A percentile compares a stretch with the other conserved stretches of the same genome.
phyloP scores from a whole-genome alignment of 1,140 invertebrate genomes.

The Drosophila sturtevanti region DNA sequence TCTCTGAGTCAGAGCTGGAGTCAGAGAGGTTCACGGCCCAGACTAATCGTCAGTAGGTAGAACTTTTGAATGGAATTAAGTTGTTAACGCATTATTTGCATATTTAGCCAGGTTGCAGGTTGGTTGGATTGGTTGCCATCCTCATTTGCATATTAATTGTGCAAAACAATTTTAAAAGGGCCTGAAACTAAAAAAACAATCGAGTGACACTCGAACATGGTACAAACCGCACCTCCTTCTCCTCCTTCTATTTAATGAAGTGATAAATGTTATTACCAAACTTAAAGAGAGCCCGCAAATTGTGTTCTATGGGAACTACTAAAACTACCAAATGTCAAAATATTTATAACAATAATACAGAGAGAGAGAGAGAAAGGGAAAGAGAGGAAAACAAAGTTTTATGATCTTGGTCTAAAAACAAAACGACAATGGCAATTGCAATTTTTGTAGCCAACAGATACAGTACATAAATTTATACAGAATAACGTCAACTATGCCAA shows the following conservation, averaged over 20 bases:
- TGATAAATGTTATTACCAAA: conserved; percentile 67
- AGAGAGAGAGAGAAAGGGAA: not conserved
- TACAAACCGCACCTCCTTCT: not conserved
- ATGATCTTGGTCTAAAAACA: conserved; percentile 32
- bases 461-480: conserved; percentile 48
- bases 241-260: conserved; percentile 56
- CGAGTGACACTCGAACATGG: conserved; percentile 52
- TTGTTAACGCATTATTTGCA: conserved; percentile 82
- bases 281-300: conserved; percentile 40
- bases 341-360: conserved; percentile 21
- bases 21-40: conserved; percentile 64
- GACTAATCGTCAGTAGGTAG: conserved; percentile 64
- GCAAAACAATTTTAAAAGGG: conserved; percentile 59
- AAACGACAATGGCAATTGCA: conserved; percentile 19
- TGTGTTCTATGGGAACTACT: conserved; percentile 12
- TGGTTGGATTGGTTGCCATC: conserved; percentile 43
- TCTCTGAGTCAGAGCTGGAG: conserved; percentile 15
- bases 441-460: conserved; percentile 24
- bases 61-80: conserved; percentile 66
- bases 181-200: conserved; percentile 26
- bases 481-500: conserved; percentile 53
- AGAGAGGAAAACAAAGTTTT: conserved; percentile 22
- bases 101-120: conserved; percentile 61
- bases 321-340: conserved; percentile 41
- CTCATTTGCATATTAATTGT: conserved; percentile 82